phyloP scores from a whole-genome alignment of 1,140 invertebrate genomes.

The Micrasema minimum region DNA sequence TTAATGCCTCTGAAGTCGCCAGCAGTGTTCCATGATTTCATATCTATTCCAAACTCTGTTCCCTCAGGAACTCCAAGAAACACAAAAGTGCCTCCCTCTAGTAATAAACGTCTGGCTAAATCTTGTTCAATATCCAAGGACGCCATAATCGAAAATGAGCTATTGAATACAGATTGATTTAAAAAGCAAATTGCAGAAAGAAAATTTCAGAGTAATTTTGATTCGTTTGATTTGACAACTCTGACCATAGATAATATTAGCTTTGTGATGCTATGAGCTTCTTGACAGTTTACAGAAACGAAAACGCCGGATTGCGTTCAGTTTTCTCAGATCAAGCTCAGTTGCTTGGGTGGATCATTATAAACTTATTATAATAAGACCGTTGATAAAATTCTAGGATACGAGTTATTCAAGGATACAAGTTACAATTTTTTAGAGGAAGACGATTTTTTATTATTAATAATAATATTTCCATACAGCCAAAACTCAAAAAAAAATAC shows the following conservation, averaged over 20 bases:
- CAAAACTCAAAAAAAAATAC: too few relatives aligned
- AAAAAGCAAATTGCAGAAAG: background rate
- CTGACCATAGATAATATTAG: background rate
- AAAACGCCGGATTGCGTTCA: too few relatives aligned
- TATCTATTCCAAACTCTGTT: conserved; percentile 97
- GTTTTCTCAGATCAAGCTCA: too few relatives aligned
- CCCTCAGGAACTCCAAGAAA: conserved; percentile 86
- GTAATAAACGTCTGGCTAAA: conserved; percentile 79
- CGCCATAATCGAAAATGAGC: too few relatives aligned
- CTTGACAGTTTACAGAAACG: too few relatives aligned
- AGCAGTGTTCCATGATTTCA: conserved; percentile 93
- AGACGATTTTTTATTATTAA: too few relatives aligned
- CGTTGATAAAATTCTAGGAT: too few relatives aligned
- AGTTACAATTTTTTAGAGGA: too few relatives aligned
- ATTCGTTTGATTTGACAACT: background rate
- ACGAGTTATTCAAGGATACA: too few relatives aligned
- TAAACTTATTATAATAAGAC: too few relatives aligned
- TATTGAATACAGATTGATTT: background rate
- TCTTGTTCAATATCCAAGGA: conserved; percentile 78
- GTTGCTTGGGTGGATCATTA: too few relatives aligned
- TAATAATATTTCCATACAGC: too few relatives aligned
- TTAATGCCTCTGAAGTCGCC: conserved; percentile 95
- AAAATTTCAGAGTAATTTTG: background rate
- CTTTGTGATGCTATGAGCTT: background rate
- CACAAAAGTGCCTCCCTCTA: conserved; percentile 85